Evolutionary conservation across 1,140 invertebrate species (phyloP).

Genomic region (Drosophila seguyi): DNA sequence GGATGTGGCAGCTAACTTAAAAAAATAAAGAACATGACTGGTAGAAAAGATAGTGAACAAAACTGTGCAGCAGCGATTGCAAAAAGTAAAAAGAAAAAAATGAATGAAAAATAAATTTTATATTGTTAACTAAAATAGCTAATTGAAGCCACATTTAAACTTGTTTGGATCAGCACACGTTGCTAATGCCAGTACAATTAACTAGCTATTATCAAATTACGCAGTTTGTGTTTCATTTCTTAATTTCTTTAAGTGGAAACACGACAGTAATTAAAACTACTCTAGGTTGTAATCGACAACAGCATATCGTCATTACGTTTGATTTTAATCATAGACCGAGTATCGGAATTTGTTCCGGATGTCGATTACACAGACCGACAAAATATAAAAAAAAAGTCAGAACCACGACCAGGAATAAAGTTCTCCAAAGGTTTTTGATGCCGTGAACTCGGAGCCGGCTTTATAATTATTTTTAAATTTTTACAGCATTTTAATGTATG

Average conservation of each 20-base stretch:
- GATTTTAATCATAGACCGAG: constrained; percentile 8
- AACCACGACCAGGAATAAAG: no score
- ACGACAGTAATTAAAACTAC: constrained; percentile 18
- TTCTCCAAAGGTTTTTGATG: no score
- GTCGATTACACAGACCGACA: neutral
- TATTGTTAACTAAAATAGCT: neutral
- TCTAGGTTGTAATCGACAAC: neutral
- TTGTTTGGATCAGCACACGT: constrained; percentile 9
- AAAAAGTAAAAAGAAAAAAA: no score
- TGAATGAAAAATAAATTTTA: no score
- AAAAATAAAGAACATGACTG: no score
- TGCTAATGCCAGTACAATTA: constrained; percentile 34
- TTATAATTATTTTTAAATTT: no score
- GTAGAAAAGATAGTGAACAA: no score
- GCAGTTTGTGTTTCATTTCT: constrained; percentile 29
- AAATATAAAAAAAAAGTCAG: neutral
- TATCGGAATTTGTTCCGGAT: constrained; percentile 24
- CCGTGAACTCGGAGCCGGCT: no score
- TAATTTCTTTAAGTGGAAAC: constrained; percentile 37
- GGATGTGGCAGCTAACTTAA: no score
- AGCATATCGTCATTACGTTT: constrained; percentile 3
- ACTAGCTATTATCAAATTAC: constrained; percentile 31
- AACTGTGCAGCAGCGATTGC: no score
- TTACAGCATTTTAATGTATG: no score
- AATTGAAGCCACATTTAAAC: constrained; percentile 8